phyloP scores from a whole-genome alignment of 2,888 invertebrate species.

The Euzophera pinguis region DNA sequence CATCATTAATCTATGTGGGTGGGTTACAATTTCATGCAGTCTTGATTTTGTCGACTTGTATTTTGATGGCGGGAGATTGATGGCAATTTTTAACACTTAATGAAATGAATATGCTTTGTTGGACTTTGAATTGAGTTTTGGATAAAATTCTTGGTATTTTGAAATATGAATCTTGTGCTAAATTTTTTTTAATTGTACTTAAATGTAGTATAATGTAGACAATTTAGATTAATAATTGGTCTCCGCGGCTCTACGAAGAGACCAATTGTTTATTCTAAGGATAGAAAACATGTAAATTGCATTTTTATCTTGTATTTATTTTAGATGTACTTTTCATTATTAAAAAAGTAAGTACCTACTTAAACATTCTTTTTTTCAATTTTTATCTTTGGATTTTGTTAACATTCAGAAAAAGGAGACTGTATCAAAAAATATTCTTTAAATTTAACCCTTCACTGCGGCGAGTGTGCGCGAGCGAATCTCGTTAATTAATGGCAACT shows the following conservation, averaged over 20 bases:
- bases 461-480: conserved; percentile 35
- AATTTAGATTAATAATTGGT: no score
- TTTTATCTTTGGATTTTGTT: background rate
- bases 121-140: conserved; percentile 9
- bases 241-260: no score
- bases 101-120: conserved; percentile 9
- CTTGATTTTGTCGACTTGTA: conserved; percentile 32
- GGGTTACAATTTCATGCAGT: conserved; percentile 54
- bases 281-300: no score
- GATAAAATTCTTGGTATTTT: background rate
- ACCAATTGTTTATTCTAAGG: no score
- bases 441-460: conserved; percentile 17
- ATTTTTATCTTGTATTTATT: background rate
- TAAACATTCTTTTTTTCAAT: background rate
- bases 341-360: no score
- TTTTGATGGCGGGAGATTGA: conserved; percentile 16
- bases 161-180: no score
- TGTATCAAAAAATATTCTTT: background rate
- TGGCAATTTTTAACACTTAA: conserved; percentile 14
- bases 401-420: background rate
- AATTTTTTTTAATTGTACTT: no score
- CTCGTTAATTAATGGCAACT: conserved; percentile 58
- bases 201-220: no score
- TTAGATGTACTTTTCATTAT: no score
- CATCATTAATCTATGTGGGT: conserved; percentile 71